A percentile compares a stretch with the other conserved stretches of the same genome.
phyloP scores from a whole-genome alignment of 2,113 vertebrate genomes.

The Psophia crepitans region DNA sequence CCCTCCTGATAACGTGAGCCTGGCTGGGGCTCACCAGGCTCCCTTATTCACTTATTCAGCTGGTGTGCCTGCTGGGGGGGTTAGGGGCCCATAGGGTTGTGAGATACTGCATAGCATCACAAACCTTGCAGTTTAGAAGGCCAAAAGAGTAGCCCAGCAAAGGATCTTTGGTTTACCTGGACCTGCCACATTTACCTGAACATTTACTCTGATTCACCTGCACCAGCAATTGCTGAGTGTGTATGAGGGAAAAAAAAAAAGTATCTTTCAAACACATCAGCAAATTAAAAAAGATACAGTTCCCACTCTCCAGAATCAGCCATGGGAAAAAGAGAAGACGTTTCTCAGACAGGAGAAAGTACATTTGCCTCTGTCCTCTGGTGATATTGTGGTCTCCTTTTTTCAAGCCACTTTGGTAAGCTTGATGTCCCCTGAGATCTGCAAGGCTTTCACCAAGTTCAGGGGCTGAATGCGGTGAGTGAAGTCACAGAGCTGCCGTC shows the following conservation, averaged over 20 bases:
- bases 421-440: constrained; percentile 82
- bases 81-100: not conserved
- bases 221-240: not conserved
- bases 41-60: not conserved
- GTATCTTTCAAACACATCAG: not conserved
- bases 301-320: not conserved
- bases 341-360: not conserved
- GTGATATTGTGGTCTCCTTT: not conserved
- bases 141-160: not conserved
- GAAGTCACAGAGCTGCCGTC: constrained; percentile 87
- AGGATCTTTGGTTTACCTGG: not conserved
- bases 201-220: not conserved
- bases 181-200: not conserved
- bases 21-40: not conserved
- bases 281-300: not conserved
- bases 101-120: not conserved
- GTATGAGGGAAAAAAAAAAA: not conserved
- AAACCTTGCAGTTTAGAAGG: not conserved
- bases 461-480: constrained; percentile 79
- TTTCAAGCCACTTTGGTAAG: constrained; percentile 89
- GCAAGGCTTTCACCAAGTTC: constrained; percentile 80
- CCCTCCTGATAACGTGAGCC: not conserved
- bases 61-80: not conserved
- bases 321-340: not conserved
- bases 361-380: not conserved